phyloP scores from a whole-genome alignment of 1,140 invertebrate genomes.

The Calycopis cecrops region DNA sequence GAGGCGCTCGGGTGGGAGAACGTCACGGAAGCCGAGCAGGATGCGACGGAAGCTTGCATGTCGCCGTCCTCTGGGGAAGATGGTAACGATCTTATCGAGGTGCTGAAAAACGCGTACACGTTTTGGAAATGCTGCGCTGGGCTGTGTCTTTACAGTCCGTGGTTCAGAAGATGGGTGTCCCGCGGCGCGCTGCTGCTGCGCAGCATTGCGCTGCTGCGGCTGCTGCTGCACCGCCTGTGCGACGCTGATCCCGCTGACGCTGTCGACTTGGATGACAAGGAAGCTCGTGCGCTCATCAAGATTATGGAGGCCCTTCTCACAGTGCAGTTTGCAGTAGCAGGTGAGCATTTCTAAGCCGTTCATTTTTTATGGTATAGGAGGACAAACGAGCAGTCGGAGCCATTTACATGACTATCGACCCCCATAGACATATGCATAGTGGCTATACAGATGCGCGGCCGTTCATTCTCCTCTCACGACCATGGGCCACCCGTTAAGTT shows the following conservation, averaged over 20 bases:
- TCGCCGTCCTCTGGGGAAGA: neutral
- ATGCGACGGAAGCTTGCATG: constrained; percentile 1
- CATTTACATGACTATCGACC: no score
- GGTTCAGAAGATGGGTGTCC: constrained; percentile 71
- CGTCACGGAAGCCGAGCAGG: constrained; percentile 12
- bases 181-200: constrained; percentile 43
- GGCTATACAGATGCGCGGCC: no score
- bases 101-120: constrained; percentile 53
- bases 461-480: no score
- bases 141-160: constrained; percentile 76
- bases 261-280: constrained; percentile 25
- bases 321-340: constrained; percentile 60
- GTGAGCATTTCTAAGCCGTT: constrained; percentile 38
- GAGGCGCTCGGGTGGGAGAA: constrained; percentile 27
- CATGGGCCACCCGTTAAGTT: no score
- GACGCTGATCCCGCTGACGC: constrained; percentile 8
- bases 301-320: constrained; percentile 64
- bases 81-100: constrained; percentile 41
- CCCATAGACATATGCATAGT: no score
- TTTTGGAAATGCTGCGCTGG: constrained; percentile 78
- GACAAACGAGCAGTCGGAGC: no score
- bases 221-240: constrained; percentile 50
- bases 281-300: constrained; percentile 47
- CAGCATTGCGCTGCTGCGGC: constrained; percentile 56
- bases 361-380: no score